A percentile compares a stretch with the other conserved stretches of the same genome.
Evolutionary conservation across 2,888 invertebrate genomes (phyloP).

Genomic region (Metacarcinus magister): DNA sequence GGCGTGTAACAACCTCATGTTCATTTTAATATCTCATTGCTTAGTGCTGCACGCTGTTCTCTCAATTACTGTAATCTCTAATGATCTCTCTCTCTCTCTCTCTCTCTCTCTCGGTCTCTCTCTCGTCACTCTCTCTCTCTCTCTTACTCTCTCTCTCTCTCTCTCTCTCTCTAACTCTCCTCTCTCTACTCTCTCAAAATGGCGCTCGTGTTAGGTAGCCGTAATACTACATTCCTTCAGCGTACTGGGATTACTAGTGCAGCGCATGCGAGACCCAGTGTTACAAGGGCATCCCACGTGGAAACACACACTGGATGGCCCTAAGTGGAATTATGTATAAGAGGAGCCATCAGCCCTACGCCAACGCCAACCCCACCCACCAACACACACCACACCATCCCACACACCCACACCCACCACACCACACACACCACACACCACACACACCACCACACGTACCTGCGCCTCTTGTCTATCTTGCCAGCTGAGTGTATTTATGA

Average conservation of each 20-base stretch:
- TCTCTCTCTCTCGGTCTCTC: neutral
- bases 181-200: neutral
- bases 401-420: too few relatives aligned
- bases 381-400: too few relatives aligned
- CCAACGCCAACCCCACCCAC: neutral
- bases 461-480: neutral
- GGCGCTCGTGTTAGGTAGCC: neutral
- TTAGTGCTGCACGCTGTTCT: too few relatives aligned
- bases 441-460: neutral
- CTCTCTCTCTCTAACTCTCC: constrained; percentile 33
- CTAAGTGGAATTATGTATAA: constrained; percentile 29
- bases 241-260: neutral
- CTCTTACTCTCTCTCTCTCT: constrained; percentile 39
- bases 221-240: neutral
- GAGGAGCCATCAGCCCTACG: neutral
- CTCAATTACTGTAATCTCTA: too few relatives aligned
- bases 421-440: too few relatives aligned
- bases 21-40: too few relatives aligned
- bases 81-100: too few relatives aligned
- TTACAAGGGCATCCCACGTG: neutral
- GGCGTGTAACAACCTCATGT: too few relatives aligned
- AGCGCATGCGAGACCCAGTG: constrained; percentile 8
- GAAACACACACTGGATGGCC: neutral
- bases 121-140: constrained; percentile 33
- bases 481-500: too few relatives aligned